Conservation (phyloP, 2,113 vertebrate species). For the Oncorhynchus keta region DNA sequence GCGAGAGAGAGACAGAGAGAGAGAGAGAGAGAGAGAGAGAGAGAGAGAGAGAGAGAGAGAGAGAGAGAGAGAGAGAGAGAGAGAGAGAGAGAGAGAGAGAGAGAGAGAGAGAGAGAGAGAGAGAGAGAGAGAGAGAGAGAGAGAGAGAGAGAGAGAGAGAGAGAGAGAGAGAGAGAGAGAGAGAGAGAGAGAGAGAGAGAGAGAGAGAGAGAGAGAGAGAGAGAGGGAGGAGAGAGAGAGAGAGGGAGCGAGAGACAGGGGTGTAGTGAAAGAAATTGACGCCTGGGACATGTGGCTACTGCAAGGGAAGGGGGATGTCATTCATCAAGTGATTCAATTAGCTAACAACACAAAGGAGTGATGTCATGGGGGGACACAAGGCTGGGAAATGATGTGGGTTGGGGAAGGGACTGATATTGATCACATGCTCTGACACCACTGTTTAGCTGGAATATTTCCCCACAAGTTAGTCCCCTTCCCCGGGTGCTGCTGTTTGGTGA, state of each 20-base stretch:
- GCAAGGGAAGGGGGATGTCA: slow-evolving; percentile 25
- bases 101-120: no score
- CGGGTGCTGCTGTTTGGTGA: no score
- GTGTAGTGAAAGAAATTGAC: slow-evolving; percentile 2
- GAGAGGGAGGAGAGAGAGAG: no score
- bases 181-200: no score
- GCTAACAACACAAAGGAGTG: slow-evolving; percentile 39
- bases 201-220: no score
- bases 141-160: no score
- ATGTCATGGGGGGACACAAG: slow-evolving; percentile 20
- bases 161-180: no score
- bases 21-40: neutral
- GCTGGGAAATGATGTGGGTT: slow-evolving; percentile 8
- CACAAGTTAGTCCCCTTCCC: slow-evolving; percentile 14
- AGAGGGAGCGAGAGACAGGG: neutral
- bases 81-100: no score
- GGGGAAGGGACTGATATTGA: neutral
- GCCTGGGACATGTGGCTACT: slow-evolving; percentile 29
- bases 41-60: no score
- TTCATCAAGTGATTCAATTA: slow-evolving; percentile 53
- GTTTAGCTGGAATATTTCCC: slow-evolving; percentile 26
- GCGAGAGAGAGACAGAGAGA: neutral
- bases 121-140: no score
- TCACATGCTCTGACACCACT: neutral
- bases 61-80: no score